phyloP scores from a whole-genome alignment of 2,888 invertebrate species.

The Sinotaia quadrata region DNA sequence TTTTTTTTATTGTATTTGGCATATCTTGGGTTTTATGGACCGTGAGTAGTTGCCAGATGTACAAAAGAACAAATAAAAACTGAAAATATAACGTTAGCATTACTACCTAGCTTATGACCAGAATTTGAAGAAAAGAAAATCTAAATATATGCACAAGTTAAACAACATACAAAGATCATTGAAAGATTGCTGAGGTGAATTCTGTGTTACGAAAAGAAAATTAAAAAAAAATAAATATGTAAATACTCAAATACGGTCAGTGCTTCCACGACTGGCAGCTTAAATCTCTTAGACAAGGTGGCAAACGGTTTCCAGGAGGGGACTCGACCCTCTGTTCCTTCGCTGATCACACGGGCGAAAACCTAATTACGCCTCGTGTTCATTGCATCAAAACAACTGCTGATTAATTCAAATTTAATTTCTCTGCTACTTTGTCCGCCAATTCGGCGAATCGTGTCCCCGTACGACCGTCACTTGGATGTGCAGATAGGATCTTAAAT shows the following conservation, averaged over 20 bases:
- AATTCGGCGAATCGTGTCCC: constrained; percentile 1
- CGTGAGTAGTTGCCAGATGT: not conserved
- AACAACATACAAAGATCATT: not conserved
- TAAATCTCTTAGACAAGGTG: constrained; percentile 18
- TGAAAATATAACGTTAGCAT: no score
- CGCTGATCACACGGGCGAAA: constrained; percentile 40
- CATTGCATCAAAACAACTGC: constrained; percentile 50
- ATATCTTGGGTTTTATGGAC: not conserved
- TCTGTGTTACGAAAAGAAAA: not conserved
- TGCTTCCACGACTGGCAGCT: not conserved
- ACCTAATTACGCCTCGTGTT: constrained; percentile 42
- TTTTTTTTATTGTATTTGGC: not conserved
- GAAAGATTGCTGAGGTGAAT: not conserved
- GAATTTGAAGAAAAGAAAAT: no score
- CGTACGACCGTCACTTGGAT: constrained; percentile 28
- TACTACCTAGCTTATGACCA: no score
- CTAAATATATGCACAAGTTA: not conserved
- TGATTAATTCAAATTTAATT: constrained; percentile 65
- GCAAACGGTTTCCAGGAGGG: constrained; percentile 9
- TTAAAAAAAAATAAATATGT: not conserved
- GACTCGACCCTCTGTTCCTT: constrained; percentile 30
- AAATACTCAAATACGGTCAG: no score
- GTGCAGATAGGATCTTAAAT: constrained; percentile 36
- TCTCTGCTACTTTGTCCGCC: constrained; percentile 35
- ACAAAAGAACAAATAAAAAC: no score